A percentile compares a stretch with the other conserved stretches of the same genome.
Evolutionary conservation across 1,140 invertebrate species (phyloP).

Genomic region (Cydia fagiglandana): DNA sequence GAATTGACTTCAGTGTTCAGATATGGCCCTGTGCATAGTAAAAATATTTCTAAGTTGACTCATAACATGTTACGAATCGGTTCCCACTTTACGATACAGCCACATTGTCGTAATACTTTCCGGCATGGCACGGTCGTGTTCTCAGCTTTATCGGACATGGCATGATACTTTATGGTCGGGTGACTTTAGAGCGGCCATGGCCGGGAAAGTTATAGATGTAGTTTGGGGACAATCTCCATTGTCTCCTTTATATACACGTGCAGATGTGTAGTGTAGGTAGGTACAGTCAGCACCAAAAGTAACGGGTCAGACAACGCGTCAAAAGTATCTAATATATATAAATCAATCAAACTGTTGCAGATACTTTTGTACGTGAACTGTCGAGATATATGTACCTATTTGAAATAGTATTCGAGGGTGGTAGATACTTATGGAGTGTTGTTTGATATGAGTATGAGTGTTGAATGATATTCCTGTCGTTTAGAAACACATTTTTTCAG

Average conservation of each 20-base stretch:
- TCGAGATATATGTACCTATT: not conserved
- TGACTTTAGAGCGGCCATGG: not conserved
- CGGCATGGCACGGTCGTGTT: not conserved
- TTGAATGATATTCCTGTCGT: no score
- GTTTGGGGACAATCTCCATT: not conserved
- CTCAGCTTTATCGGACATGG: not conserved
- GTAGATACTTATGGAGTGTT: no score
- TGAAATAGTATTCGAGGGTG: no score
- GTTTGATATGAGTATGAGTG: no score
- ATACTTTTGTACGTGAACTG: not conserved
- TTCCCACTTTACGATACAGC: not conserved
- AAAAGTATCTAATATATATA: no score
- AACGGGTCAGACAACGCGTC: no score
- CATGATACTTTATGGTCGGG: slow-evolving; percentile 11
- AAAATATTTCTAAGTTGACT: not conserved
- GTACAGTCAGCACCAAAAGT: not conserved
- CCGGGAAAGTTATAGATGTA: not conserved
- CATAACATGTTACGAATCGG: not conserved
- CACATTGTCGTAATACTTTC: not conserved
- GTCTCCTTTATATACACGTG: not conserved
- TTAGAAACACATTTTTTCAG: no score
- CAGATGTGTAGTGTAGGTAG: not conserved
- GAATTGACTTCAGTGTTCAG: no score
- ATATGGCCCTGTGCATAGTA: no score
- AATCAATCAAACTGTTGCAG: no score